Conservation (phyloP, 2,797 vertebrate genomes). For the Eidolon dupreanum region DNA sequence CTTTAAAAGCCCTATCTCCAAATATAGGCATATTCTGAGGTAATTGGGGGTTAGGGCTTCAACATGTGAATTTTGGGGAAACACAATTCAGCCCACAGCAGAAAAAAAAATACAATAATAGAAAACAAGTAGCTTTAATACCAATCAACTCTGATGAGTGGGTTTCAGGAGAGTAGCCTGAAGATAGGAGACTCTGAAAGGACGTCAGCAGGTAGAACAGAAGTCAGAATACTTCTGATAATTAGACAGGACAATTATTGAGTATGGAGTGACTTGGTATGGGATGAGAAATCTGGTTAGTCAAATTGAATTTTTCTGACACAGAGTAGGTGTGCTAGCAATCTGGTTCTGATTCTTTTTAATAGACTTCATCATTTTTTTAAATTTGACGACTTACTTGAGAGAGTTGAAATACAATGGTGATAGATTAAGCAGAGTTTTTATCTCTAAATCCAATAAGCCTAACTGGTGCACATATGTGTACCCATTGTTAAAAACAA, state of each 20-base stretch:
- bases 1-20: neutral
- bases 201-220: neutral
- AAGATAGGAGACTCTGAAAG: neutral
- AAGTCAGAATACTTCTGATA: neutral
- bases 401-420: neutral
- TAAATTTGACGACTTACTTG: neutral
- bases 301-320: neutral
- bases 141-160: neutral
- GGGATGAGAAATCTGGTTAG: neutral
- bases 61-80: neutral
- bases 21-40: neutral
- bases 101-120: neutral
- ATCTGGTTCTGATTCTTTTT: neutral
- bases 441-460: neutral
- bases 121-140: neutral
- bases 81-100: neutral
- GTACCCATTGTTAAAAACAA: neutral
- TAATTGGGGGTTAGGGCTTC: neutral
- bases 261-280: neutral
- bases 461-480: neutral
- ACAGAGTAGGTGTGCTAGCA: neutral
- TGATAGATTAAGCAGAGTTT: neutral
- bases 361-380: neutral
- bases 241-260: neutral
- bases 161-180: neutral